phyloP scores from a whole-genome alignment of 2,797 vertebrate genomes.

The Sebastes taczanowskii region DNA sequence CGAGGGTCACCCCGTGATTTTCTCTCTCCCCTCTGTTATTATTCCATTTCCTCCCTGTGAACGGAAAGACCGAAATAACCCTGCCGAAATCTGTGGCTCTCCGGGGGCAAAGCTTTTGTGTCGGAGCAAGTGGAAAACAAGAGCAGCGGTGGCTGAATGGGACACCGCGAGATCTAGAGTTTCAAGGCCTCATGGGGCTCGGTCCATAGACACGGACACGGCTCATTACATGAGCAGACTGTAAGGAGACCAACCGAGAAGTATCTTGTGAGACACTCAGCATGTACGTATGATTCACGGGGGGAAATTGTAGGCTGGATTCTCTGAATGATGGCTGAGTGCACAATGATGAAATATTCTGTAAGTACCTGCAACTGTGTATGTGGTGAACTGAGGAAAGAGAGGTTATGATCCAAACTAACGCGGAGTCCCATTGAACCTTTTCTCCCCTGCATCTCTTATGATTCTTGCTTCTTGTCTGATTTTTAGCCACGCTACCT shows the following conservation, averaged over 20 bases:
- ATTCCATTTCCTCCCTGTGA: constrained; percentile 82
- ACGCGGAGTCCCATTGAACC: background rate
- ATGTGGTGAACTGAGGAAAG: background rate
- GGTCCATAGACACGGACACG: constrained; percentile 44
- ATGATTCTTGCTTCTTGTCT: background rate
- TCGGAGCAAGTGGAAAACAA: constrained; percentile 75
- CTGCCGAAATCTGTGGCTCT: constrained; percentile 78
- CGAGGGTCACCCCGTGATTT: constrained; percentile 64
- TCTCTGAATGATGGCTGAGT: constrained; percentile 37
- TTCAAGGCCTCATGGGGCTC: constrained; percentile 61
- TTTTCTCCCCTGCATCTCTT: background rate
- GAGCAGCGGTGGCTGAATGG: constrained; percentile 60
- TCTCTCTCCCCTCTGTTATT: constrained; percentile 75
- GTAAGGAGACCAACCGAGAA: constrained; percentile 20
- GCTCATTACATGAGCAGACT: constrained; percentile 61
- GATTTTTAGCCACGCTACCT: background rate
- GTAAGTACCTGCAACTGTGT: constrained; percentile 27
- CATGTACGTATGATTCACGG: constrained; percentile 22
- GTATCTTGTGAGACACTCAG: constrained; percentile 42
- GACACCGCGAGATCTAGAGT: constrained; percentile 58
- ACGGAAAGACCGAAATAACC: constrained; percentile 82
- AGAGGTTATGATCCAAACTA: constrained; percentile 9
- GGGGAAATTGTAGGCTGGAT: constrained; percentile 15
- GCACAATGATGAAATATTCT: constrained; percentile 55
- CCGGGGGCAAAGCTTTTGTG: constrained; percentile 76